Base-by-base conservation (phyloP, 2,113 vertebrate species). In the Pantherophis guttatus region DNA sequence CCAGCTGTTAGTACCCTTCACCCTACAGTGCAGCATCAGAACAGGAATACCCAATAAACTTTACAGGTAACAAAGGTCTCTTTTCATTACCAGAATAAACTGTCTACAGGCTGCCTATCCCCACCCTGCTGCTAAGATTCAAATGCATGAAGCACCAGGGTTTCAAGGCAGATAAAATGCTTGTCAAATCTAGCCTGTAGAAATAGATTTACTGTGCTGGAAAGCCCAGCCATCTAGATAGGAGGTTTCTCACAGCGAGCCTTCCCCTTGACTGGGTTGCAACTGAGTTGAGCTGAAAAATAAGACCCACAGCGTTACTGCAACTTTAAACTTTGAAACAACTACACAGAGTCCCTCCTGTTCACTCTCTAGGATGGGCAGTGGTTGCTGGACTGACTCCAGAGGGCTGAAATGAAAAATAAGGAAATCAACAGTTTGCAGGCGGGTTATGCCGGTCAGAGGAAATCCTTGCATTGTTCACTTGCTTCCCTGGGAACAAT, bases 391-490 rank as follows among this genome's bases (percentile, higher is more conserved):
- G 12, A 87, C 44, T 12, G 15, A 26, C 17, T 90, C 92, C 89
- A 93, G 59, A 3, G n/a, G 75, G 65, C 39, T 21, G 44, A 33
- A 62, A n/a, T 39, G 50, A 62, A 90, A 93, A 93, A 87, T 89
- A 93, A 86, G 92, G 89, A 93, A 93, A 90, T 65, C 89, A 65
- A 87, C 48, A 29, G 89, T 39, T 50, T 52, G n/a, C 81, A 90
- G 88, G 88, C 88, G 2, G 75, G 81, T 90, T 86, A 26, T 87
- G 81, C 44, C 15, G 39, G 92, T 89, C 53, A 90, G 89, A 93
- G 92, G 92, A 93, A 93, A 93, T 93, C 92, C 89, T 93, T 87
- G 92, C 57, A 93, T 93, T 93, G 92, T 93, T 93, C 33, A 21
- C 23, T 62, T 19, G 92, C 92, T 93, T 93, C 81, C 92, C 92